phyloP scores from a whole-genome alignment of 2,113 vertebrate genomes.

The Podocnemis expansa region DNA sequence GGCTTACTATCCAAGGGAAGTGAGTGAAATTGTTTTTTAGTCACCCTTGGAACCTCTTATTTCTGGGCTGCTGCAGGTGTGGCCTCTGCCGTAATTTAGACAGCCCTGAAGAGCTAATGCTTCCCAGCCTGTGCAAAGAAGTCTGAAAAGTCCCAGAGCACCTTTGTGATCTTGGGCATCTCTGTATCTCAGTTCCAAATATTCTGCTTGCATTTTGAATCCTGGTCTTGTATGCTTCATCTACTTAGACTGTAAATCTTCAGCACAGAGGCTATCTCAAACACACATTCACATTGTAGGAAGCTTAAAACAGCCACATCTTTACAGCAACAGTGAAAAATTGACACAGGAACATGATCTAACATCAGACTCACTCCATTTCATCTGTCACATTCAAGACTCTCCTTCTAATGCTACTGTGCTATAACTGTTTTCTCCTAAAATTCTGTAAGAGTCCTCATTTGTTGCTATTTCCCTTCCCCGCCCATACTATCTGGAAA shows the following conservation, averaged over 20 bases:
- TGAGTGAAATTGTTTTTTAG: neutral
- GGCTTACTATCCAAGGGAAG: neutral
- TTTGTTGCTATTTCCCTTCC: conserved; percentile 9
- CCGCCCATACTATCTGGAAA: neutral
- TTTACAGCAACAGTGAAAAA: neutral
- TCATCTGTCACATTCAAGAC: conserved; percentile 10
- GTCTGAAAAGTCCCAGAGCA: neutral
- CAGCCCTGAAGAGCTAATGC: neutral
- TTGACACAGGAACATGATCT: neutral
- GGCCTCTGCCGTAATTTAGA: neutral
- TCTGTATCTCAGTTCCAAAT: neutral
- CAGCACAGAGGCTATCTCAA: neutral
- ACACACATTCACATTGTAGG: neutral
- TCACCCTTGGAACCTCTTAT: neutral
- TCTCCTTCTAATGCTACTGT: neutral
- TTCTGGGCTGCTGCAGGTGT: neutral
- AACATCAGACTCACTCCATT: conserved; percentile 5
- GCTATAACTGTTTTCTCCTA: conserved; percentile 15
- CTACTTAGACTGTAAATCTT: neutral
- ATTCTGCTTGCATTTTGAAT: neutral
- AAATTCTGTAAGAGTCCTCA: neutral
- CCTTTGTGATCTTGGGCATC: neutral
- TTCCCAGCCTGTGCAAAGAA: neutral
- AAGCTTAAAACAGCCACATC: neutral
- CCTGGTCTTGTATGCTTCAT: neutral